phyloP scores from a whole-genome alignment of 2,888 invertebrate species.

The Patella caerulea region DNA sequence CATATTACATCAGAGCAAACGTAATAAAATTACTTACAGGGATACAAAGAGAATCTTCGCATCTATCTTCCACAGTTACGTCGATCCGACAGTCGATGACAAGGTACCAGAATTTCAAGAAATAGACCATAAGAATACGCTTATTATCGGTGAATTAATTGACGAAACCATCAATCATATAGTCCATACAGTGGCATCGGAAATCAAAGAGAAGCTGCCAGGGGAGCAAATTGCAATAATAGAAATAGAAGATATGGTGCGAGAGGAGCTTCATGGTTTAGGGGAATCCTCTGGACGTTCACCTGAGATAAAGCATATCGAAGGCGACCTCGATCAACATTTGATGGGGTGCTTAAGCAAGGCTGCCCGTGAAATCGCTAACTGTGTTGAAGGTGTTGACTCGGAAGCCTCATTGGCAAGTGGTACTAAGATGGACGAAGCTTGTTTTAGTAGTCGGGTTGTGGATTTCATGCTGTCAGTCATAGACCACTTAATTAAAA shows the following conservation, averaged over 20 bases:
- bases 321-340: not conserved
- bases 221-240: not conserved
- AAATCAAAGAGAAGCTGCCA: not conserved
- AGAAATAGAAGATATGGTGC: not conserved
- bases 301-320: not conserved
- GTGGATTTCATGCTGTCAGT: constrained; percentile 9
- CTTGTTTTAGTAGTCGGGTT: not conserved
- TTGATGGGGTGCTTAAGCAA: not conserved
- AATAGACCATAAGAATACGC: not conserved
- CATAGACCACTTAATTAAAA: constrained; percentile 5
- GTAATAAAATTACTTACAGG: constrained; percentile 32
- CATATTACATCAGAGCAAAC: constrained; percentile 34
- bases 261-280: not conserved
- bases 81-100: not conserved
- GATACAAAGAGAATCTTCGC: constrained; percentile 45
- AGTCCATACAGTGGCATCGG: not conserved
- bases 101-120: not conserved
- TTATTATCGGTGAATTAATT: constrained; percentile 11
- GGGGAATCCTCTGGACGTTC: not conserved
- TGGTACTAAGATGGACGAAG: not conserved
- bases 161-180: constrained; percentile 15
- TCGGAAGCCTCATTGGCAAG: not conserved
- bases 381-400: not conserved
- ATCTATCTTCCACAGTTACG: constrained; percentile 41
- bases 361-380: not conserved